These are phyloP conservation scores for Girardinichthys multiradiatus DNA, from an alignment of 2,113 vertebrate genomes.

Conservation along the genomic window DNA sequence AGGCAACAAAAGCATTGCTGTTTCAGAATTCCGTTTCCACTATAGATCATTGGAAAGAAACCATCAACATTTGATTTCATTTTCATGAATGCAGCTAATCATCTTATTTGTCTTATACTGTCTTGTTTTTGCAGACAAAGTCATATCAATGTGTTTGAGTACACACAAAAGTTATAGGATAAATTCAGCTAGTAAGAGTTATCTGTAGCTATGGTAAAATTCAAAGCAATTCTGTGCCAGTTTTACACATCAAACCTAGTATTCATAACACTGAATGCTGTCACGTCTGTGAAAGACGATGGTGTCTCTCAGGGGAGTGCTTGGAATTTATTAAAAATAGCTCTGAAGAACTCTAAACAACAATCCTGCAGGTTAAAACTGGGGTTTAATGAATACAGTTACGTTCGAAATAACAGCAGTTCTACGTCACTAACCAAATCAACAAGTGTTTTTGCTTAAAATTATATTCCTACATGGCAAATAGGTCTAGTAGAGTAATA, in stretches of 20 bases:
- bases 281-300: not conserved
- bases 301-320: not conserved
- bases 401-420: not conserved
- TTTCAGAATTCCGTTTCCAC: constrained; percentile 1
- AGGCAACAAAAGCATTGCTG: not conserved
- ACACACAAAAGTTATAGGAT: not conserved
- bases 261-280: not conserved
- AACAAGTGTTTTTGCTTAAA: not conserved
- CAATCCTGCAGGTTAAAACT: not conserved
- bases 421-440: not conserved
- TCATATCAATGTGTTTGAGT: not conserved
- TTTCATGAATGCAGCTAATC: not conserved
- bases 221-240: not conserved
- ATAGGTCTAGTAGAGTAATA: not conserved
- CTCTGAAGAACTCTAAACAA: not conserved
- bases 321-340: not conserved
- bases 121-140: not conserved
- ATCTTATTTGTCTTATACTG: no score
- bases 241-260: not conserved
- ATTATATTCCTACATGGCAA: not conserved
- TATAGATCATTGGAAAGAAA: constrained; percentile 9
- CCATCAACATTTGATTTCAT: not conserved
- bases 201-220: not conserved
- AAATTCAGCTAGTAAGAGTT: not conserved
- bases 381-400: not conserved